Conservation (phyloP, 2,797 vertebrate species). For the Borostomias antarcticus region DNA sequence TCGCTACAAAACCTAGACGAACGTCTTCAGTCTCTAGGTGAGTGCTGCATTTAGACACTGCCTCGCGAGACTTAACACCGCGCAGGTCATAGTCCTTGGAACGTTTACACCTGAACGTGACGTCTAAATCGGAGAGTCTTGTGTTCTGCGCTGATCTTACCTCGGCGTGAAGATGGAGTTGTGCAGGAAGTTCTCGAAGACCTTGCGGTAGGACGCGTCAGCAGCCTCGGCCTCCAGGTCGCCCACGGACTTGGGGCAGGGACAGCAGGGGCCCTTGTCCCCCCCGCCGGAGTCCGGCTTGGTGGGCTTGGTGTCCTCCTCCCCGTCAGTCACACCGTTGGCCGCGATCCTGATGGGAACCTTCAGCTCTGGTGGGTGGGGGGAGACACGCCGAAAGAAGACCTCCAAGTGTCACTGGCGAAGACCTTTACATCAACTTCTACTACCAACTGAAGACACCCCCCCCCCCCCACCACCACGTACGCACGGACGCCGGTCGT, state of each 20-base stretch:
- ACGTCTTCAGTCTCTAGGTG: too few relatives aligned
- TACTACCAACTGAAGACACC: too few relatives aligned
- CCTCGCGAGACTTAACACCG: too few relatives aligned
- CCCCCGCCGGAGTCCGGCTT: conserved; percentile 81
- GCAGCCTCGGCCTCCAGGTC: conserved; percentile 90
- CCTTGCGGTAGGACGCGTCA: conserved; percentile 91
- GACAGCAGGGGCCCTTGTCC: conserved; percentile 89
- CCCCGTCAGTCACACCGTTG: conserved; percentile 84
- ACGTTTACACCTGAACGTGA: too few relatives aligned
- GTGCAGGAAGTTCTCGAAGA: conserved; percentile 97
- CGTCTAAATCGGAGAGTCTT: neutral
- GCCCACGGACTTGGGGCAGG: conserved; percentile 89
- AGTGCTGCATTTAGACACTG: too few relatives aligned
- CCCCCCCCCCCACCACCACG: too few relatives aligned
- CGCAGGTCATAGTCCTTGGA: too few relatives aligned
- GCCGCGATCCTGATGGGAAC: conserved; percentile 89
- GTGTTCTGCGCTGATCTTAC: conserved; percentile 62
- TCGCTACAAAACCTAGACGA: too few relatives aligned
- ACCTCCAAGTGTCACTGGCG: neutral
- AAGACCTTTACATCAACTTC: too few relatives aligned
- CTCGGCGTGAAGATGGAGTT: conserved; percentile 96
- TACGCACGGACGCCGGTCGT: neutral
- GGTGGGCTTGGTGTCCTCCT: conserved; percentile 86
- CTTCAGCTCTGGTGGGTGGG: conserved; percentile 91
- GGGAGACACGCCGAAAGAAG: too few relatives aligned